Evolutionary conservation across 2,113 vertebrate species (phyloP).

Genomic region (Myiozetetes cayanensis): DNA sequence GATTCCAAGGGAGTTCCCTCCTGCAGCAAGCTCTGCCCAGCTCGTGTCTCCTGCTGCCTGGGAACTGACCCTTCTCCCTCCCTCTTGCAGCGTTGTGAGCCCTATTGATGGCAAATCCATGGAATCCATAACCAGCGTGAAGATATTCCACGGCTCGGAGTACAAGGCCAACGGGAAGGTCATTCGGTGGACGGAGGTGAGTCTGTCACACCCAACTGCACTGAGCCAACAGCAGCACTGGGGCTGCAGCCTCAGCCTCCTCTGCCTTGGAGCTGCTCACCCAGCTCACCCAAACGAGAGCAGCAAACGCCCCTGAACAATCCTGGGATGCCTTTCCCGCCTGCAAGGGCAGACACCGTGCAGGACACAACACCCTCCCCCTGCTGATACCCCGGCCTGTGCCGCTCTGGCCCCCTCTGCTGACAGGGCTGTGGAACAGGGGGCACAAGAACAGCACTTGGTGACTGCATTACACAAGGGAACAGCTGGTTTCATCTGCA

Average conservation of each 20-base stretch:
- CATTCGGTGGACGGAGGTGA: conserved; percentile 97
- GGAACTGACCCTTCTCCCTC: not conserved
- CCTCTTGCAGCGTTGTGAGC: conserved; percentile 83
- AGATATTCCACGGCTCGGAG: conserved; percentile 97
- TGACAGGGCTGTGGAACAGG: fast-evolving
- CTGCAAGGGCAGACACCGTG: not conserved
- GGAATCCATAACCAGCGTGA: conserved; percentile 95
- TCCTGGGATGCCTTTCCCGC: not conserved
- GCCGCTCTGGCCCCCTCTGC: not conserved
- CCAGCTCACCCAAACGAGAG: not conserved
- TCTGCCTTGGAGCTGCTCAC: not conserved
- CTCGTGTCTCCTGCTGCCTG: not conserved
- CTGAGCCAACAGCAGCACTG: not conserved
- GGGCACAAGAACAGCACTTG: not conserved
- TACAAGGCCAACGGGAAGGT: conserved; percentile 98
- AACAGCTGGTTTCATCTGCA: not conserved
- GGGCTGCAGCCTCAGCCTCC: not conserved
- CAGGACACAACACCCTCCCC: fast-evolving
- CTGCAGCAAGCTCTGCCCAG: not conserved
- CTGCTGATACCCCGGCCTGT: fast-evolving
- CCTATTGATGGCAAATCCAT: conserved; percentile 96
- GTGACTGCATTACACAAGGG: not conserved
- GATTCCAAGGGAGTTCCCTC: not conserved
- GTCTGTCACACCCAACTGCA: not conserved
- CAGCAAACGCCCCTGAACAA: not conserved